Conservation (phyloP, 2,888 invertebrate species). For the Lasioglossum lativentre region DNA sequence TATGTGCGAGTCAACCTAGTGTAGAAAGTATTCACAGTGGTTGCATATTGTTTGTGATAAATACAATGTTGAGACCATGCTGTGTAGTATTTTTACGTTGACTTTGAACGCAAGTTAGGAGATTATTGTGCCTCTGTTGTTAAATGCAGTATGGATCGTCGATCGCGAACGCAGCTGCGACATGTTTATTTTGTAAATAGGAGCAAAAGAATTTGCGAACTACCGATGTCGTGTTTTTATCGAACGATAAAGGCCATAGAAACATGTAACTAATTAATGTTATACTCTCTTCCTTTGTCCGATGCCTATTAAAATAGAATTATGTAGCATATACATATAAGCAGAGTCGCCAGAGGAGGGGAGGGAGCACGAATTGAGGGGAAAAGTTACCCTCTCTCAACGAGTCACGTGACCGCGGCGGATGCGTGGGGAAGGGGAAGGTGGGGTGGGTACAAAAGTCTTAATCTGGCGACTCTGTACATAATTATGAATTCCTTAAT, state of each 20-base stretch:
- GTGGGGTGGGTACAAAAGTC: no score
- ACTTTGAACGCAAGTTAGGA: background rate
- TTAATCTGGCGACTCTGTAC: no score
- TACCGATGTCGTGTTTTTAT: conserved; percentile 18
- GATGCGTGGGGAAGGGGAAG: no score
- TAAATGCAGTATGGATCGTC: background rate
- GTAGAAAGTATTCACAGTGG: conserved; percentile 8
- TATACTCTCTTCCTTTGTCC: background rate
- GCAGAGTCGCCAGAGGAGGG: no score
- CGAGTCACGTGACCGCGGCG: no score
- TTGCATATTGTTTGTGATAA: conserved; percentile 39
- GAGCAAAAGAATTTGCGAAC: conserved; percentile 10
- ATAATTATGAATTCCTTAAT: background rate
- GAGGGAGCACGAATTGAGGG: no score
- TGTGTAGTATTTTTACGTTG: background rate
- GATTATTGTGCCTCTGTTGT: background rate
- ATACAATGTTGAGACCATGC: background rate
- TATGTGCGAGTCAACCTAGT: background rate
- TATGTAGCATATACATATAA: background rate
- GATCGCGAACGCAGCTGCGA: background rate
- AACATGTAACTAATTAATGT: conserved; percentile 23
- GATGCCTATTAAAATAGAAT: background rate
- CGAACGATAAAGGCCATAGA: conserved; percentile 42
- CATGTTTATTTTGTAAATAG: conserved; percentile 22
- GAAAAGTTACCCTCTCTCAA: no score